Evolutionary conservation across 2,888 invertebrate species (phyloP).

Genomic region (Amorpha juglandis): DNA sequence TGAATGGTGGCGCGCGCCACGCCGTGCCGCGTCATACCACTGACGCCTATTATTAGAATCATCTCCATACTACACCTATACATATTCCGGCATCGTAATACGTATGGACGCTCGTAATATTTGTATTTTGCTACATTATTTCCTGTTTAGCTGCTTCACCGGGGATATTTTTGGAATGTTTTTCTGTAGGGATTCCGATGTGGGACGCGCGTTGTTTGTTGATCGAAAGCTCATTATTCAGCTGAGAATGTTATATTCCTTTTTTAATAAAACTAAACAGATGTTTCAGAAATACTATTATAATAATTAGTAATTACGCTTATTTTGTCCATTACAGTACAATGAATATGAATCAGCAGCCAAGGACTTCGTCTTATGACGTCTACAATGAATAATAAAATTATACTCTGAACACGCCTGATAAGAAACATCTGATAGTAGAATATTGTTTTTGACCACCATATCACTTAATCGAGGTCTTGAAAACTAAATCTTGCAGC

Average conservation of each 20-base stretch:
- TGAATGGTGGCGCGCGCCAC: conserved; percentile 75
- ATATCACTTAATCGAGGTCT: too few species aligned
- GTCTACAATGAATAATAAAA: too few species aligned
- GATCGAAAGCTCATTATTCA: neutral
- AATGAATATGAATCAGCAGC: neutral
- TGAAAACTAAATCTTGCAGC: too few species aligned
- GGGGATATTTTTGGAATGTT: conserved; percentile 9
- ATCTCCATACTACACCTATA: conserved; percentile 50
- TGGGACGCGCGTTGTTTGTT: neutral
- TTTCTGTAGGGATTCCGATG: conserved; percentile 2
- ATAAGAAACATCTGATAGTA: neutral
- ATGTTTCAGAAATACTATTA: neutral
- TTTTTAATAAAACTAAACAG: neutral
- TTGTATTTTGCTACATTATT: conserved; percentile 10
- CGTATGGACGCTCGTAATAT: conserved; percentile 15
- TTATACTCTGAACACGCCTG: too few species aligned
- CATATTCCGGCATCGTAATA: conserved; percentile 22
- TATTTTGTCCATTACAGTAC: neutral
- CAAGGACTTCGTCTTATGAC: neutral
- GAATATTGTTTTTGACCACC: neutral
- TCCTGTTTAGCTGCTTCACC: neutral
- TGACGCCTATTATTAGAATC: conserved; percentile 70
- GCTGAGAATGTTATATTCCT: neutral
- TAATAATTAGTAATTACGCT: too few species aligned
- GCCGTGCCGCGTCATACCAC: conserved; percentile 47